Evolutionary conservation across 2,888 invertebrate genomes (phyloP), one percentile per base, ranked within the genome.

Genomic region (Loripinus fragilis): DNA sequence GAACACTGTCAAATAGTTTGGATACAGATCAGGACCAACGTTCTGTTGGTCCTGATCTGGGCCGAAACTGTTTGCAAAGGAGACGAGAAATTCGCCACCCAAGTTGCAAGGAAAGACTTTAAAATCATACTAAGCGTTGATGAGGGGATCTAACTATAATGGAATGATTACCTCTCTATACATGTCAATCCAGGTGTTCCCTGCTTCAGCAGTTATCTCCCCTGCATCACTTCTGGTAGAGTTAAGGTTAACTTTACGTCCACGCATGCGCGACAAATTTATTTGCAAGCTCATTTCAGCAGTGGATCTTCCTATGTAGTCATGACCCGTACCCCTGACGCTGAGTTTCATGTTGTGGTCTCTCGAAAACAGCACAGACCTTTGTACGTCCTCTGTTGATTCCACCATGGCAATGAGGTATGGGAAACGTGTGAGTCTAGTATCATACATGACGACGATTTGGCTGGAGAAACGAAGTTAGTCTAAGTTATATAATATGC

Each of bases 261-360:
- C 73, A 20, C 74, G 83, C 86, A 89, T 85, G 0, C 67, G 48
- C 12, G 38, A 50, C 25, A 88, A 66, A 52, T 85, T 85, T 1
- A 87, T 75, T 70, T 85, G 79, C 12, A 83, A 25, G 42, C 77
- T 76, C 3, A 71, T 83, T 33, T 87, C 81, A 15, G 81, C 80
- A 0, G 87, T 85, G 0, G 86, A 83, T 0, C 88, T 76, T 0
- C 89, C 89, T n/a, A 86, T 85, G 74, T 80, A 88, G 42, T 86
- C 86, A 60, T 89, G 87, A 0, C 88, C 87, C 7, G 86, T 84
- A 0, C 86, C 85, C 12, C 78, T 69, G 0, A 88, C 72, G 0
- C 81, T 72, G 12, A 88, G 25, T 30, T 71, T 71, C 12, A 87
- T 60, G 33, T 86, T 84, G 66, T 71, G 73, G 68, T 79, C 71